Base-by-base conservation (phyloP, 1,140 invertebrate genomes). In the Saccostrea glomerata region DNA sequence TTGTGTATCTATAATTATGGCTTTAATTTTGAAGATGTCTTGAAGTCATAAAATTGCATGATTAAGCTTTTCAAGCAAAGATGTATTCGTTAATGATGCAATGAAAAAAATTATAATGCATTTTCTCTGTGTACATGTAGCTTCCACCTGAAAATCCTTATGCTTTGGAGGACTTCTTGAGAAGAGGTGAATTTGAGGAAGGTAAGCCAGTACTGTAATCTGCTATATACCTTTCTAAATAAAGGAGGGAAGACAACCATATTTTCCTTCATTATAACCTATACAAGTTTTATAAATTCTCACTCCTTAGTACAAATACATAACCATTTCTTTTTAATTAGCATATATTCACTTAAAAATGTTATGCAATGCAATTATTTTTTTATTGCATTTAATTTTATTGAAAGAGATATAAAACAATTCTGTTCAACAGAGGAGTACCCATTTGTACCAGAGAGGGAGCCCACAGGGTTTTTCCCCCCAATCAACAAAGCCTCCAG, bases 381-480 rank as follows among this genome's bases (percentile, higher is more conserved):
- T 73, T n/a, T 77, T 77, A 17, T 2, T 13, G 15, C 7, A 70
- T 54, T 86, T 36, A 70, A 25, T 17, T 86, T 30, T 4, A 86
- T 23, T 84, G 23, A 54, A 84, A 40, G 54, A 40, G 3, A 88
- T 20, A 2, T 40, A 7, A 77, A 40, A 40, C n/a, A 20, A 60
- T 83, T n/a, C 82, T 90, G 15, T 85, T 82, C 84, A 86, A 55
- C 88, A 92, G 91, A 87, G n/a, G 86, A 91, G 36, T 88, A 92
- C 40, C 88, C 82, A 2, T 94, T 86, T 60, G 84, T 70, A 47
- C 90, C 92, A 30, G 94, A 94, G 55, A 89, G 85, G 47, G 92
- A 92, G 85, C 93, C 93, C 11, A 87, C 89, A 55, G 93, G 93
- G 12, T 94, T 94, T 85, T 94, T 94, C 89, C 91, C 93, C 15